Evolutionary conservation across 2,888 invertebrate species (phyloP).

Genomic region (Drosophila multiciliata): DNA sequence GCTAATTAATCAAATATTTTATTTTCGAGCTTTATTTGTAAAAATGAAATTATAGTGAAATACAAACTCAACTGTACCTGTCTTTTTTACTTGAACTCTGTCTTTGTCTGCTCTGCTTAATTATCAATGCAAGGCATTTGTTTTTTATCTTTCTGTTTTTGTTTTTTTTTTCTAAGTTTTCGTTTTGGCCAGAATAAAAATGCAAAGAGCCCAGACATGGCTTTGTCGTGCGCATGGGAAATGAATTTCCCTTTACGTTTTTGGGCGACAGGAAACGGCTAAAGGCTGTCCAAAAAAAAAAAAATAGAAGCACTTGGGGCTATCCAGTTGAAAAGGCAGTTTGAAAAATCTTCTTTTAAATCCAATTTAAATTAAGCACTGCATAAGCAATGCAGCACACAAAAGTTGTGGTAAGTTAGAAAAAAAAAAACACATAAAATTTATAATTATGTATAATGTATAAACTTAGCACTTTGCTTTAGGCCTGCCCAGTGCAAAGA

Average conservation of each 20-base stretch:
- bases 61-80: not conserved
- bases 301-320: conserved; percentile 12
- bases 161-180: conserved; percentile 32
- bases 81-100: conserved; percentile 27
- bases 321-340: conserved; percentile 26
- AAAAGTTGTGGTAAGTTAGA: conserved; percentile 1
- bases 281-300: conserved; percentile 39
- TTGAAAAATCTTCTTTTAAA: conserved; percentile 31
- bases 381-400: conserved; percentile 19
- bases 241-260: conserved; percentile 72
- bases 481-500: conserved; percentile 32
- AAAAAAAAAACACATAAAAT: conserved; percentile 12
- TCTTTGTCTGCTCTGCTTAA: conserved; percentile 62
- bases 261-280: conserved; percentile 73
- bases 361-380: conserved; percentile 28
- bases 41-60: not conserved
- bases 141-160: conserved; percentile 38
- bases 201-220: conserved; percentile 67
- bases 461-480: conserved; percentile 36
- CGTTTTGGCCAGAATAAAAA: conserved; percentile 60
- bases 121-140: conserved; percentile 76
- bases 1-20: not conserved
- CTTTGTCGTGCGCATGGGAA: conserved; percentile 78
- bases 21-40: not conserved
- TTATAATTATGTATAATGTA: conserved; percentile 65